Conservation (phyloP, 2,797 vertebrate species). For the Enteromius afrohamiltoni region DNA sequence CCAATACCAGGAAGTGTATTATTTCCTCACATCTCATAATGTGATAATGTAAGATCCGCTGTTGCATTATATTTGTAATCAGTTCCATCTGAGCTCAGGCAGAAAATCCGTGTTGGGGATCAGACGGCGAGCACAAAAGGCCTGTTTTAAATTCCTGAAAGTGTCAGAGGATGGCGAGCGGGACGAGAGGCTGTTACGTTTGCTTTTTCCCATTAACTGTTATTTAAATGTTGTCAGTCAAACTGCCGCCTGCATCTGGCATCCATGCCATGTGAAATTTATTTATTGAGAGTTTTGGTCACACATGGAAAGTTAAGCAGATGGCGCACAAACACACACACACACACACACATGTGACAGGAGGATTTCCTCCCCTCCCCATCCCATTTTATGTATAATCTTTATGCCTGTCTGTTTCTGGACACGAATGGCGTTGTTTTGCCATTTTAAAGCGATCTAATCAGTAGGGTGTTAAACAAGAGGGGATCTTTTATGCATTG, state of each 20-base stretch:
- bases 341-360: conserved; percentile 55
- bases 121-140: conserved; percentile 37
- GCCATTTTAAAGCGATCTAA: conserved; percentile 91
- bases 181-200: conserved; percentile 57
- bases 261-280: conserved; percentile 77
- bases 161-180: conserved; percentile 60
- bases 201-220: conserved; percentile 74
- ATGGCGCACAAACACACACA: conserved; percentile 76
- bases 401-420: conserved; percentile 81
- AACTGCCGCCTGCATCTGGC: conserved; percentile 77
- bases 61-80: conserved; percentile 48
- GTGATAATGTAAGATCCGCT: conserved; percentile 41
- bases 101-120: conserved; percentile 35
- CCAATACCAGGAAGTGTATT: conserved; percentile 37
- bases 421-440: conserved; percentile 81
- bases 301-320: conserved; percentile 91
- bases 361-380: conserved; percentile 57
- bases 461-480: conserved; percentile 93
- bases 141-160: conserved; percentile 60
- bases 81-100: conserved; percentile 41
- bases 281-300: conserved; percentile 89
- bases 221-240: conserved; percentile 83
- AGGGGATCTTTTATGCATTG: conserved; percentile 94
- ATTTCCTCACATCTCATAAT: conserved; percentile 46
- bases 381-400: conserved; percentile 78